Base-by-base conservation (phyloP, 23 tunicate species). In the Diplosoma virens region DNA sequence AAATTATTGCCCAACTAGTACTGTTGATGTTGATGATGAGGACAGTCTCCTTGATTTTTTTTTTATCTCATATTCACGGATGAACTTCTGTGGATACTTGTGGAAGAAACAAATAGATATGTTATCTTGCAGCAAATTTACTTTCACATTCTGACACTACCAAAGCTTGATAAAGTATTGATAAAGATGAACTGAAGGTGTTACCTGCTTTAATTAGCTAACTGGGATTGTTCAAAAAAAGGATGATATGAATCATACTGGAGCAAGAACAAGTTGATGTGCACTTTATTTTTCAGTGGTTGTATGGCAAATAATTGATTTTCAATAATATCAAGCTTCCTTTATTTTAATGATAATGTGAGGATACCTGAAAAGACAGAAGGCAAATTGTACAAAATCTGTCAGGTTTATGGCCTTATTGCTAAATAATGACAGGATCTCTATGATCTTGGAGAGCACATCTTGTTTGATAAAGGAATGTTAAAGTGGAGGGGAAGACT, bases 391-490 rank as follows among this genome's bases (percentile, higher is more conserved):
- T 52, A 74, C 32, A 74, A 74, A 52, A 5, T 48, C 33, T 20
- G 79, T 24, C 68, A 22, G 35, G 45, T 74, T 25, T 54, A 46
- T 47, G 35, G 54, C 61, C 33, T 47, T 24, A n/a, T 74, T 24
- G 23, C 37, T 25, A 18, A 52, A 7, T 30, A 27, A 52, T 74
- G 79, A 67, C 79, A 53, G 30, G 4, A 24, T 25, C 37, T 45
- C 6, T 55, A 74, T 36, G 11, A 23, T 47, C 79, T 74, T 34
- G 79, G 79, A 45, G 69, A 74, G 79, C 61, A 74, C 79, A 46
- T 74, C 65, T 55, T 70, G 25, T 23, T 74, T 47, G 79, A 74
- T 52, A 33, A 74, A 47, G 79, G 79, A 18, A 74, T 55, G 79
- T 47, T 74, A 29, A 74, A 74, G 33, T 74, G 65, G 79, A 53